Conservation (phyloP, 1,140 invertebrate genomes). For the Brachionus koreanus region DNA sequence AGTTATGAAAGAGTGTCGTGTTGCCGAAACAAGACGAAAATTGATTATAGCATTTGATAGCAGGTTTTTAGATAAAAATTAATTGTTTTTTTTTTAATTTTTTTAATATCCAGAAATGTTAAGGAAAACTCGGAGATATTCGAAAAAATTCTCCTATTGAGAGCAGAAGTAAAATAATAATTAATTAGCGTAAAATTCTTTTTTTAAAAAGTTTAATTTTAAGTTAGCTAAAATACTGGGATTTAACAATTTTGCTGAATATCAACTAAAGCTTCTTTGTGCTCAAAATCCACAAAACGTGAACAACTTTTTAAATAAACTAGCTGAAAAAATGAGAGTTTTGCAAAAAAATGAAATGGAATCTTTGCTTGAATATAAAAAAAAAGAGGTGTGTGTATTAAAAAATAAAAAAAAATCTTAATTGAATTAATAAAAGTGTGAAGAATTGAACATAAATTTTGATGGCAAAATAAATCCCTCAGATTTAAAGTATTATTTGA, state of each 20-base stretch:
- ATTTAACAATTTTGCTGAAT: slow-evolving; percentile 61
- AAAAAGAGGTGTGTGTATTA: slow-evolving; percentile 55
- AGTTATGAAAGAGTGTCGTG: slow-evolving; percentile 60
- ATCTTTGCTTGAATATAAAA: slow-evolving; percentile 60
- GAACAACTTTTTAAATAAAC: slow-evolving; percentile 57
- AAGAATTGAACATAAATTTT: slow-evolving; percentile 57
- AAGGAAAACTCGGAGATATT: slow-evolving; percentile 61
- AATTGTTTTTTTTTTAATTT: neutral
- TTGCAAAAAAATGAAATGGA: slow-evolving; percentile 59
- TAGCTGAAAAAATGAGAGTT: slow-evolving; percentile 58
- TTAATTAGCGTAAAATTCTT: neutral
- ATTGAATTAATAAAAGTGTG: slow-evolving; percentile 54
- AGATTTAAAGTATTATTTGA: slow-evolving; percentile 62
- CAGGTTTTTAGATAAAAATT: neutral
- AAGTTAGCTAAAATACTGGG: slow-evolving; percentile 60
- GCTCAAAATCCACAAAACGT: slow-evolving; percentile 61
- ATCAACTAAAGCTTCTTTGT: slow-evolving; percentile 62
- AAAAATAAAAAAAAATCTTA: neutral
- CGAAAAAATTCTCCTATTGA: slow-evolving; percentile 60
- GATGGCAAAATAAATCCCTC: slow-evolving; percentile 60
- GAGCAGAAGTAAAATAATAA: slow-evolving; percentile 59
- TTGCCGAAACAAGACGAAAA: slow-evolving; percentile 57
- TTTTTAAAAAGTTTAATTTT: slow-evolving; percentile 6
- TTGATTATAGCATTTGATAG: slow-evolving; percentile 61
- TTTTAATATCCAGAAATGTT: slow-evolving; percentile 55